Conservation (phyloP, 2,888 invertebrate species). For the Chloroclystis v-ata region DNA sequence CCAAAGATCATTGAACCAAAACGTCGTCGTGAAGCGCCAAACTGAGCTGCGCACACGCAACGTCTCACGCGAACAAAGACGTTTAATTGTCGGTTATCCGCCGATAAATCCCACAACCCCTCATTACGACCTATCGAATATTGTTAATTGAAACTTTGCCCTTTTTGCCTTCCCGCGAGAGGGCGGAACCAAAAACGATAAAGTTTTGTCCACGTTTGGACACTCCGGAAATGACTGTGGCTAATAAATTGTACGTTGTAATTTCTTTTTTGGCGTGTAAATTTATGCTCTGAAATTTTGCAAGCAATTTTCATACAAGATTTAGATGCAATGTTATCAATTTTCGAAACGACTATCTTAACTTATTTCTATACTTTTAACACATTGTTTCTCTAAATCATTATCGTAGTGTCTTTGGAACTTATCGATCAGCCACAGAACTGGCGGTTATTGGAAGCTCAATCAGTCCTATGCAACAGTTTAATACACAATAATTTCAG, state of each 20-base stretch:
- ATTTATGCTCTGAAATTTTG: neutral
- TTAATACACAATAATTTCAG: too few species aligned
- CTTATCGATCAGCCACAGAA: too few species aligned
- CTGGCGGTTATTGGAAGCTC: too few species aligned
- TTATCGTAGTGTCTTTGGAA: too few species aligned
- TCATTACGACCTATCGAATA: constrained; percentile 70
- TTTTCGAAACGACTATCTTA: too few species aligned
- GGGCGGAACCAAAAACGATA: constrained; percentile 6
- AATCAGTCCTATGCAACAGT: too few species aligned
- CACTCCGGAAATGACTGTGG: constrained; percentile 8
- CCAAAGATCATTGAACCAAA: constrained; percentile 11
- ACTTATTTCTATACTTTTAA: too few species aligned
- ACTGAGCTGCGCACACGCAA: constrained; percentile 23
- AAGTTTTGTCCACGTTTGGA: constrained; percentile 5
- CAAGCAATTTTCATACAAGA: too few species aligned
- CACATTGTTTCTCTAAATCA: too few species aligned
- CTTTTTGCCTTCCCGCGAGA: constrained; percentile 40
- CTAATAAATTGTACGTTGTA: neutral
- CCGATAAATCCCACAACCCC: constrained; percentile 69
- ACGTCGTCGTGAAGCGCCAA: constrained; percentile 3
- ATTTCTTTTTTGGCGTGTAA: neutral
- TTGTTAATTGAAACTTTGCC: constrained; percentile 72
- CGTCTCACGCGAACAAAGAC: constrained; percentile 59
- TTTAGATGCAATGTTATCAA: too few species aligned
- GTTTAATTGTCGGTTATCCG: constrained; percentile 71